phyloP scores from a whole-genome alignment of 2,888 invertebrate species.

The Drosophila cognata region DNA sequence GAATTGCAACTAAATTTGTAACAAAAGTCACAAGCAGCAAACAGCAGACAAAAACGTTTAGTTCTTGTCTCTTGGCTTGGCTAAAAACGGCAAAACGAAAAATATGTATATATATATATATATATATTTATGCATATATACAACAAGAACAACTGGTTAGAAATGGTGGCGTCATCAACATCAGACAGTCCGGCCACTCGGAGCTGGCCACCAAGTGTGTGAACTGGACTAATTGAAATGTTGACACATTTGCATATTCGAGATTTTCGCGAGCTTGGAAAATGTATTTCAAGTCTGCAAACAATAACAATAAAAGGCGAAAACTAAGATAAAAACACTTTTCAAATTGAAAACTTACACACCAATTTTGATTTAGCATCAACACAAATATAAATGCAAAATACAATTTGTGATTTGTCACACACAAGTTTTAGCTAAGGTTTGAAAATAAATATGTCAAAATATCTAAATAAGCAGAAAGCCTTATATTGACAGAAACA shows the following conservation, averaged over 20 bases:
- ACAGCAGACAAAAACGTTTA: slow-evolving; percentile 39
- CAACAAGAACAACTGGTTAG: slow-evolving; percentile 53
- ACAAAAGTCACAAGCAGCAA: slow-evolving; percentile 52
- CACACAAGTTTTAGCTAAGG: not conserved
- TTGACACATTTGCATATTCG: not conserved
- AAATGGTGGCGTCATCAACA: slow-evolving; percentile 46
- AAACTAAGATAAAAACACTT: not conserved
- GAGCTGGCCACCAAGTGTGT: slow-evolving; percentile 18
- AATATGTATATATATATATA: not conserved
- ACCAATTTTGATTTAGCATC: not conserved
- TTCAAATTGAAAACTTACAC: not conserved
- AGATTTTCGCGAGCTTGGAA: not conserved
- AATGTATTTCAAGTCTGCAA: not conserved
- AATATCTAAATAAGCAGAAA: not conserved
- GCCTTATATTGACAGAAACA: not conserved
- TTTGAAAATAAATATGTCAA: not conserved
- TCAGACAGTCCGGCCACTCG: slow-evolving; percentile 31
- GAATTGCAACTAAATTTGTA: slow-evolving; percentile 77
- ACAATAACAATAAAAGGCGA: not conserved
- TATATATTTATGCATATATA: not conserved
- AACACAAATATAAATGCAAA: not conserved
- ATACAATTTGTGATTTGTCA: not conserved
- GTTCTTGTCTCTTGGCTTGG: slow-evolving; percentile 3
- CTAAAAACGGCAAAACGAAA: slow-evolving; percentile 12
- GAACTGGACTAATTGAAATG: slow-evolving; percentile 18